These are phyloP conservation scores for Drosophila pseudoananassae DNA, from an alignment of 1,140 invertebrate genomes.

Conservation along the genomic window DNA sequence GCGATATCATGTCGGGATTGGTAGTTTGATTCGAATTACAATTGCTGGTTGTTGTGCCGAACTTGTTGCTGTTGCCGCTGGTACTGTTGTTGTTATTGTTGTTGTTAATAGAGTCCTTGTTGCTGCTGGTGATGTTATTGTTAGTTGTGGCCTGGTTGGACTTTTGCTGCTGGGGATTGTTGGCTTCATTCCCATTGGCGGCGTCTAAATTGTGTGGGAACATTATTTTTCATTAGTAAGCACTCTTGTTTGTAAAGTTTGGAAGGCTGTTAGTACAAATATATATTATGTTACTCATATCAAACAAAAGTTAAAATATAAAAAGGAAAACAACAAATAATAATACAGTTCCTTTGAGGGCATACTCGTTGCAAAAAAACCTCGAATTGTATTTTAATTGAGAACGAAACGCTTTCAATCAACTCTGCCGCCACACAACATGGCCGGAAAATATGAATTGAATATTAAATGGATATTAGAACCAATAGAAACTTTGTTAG, in stretches of 20 bases:
- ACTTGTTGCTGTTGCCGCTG: constrained; percentile 46
- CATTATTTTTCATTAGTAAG: constrained; percentile 7
- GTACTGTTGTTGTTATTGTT: constrained; percentile 55
- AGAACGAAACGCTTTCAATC: background rate
- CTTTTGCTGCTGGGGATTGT: constrained; percentile 33
- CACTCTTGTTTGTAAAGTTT: background rate
- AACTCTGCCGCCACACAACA: background rate
- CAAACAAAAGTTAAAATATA: too few species aligned
- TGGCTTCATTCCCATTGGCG: constrained; percentile 43
- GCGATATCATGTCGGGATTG: constrained; percentile 93
- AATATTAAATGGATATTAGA: constrained; percentile 8
- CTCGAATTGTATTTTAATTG: background rate
- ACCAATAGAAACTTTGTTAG: constrained; percentile 11
- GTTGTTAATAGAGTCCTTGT: constrained; percentile 44
- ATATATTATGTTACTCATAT: background rate
- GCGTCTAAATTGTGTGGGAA: constrained; percentile 25
- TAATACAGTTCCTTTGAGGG: too few species aligned
- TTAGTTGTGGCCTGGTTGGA: constrained; percentile 43
- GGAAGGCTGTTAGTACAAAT: background rate
- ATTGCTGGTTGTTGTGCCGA: constrained; percentile 43
- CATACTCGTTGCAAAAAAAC: too few species aligned
- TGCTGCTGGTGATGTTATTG: constrained; percentile 47
- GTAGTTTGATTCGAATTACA: constrained; percentile 84
- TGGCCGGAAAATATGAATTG: background rate
- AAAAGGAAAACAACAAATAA: too few species aligned